Percentiles rank a stretch among this genome's conserved stretches.
These are phyloP conservation scores for Cepaea nemoralis DNA, from an alignment of 1,140 invertebrate genomes.

Conservation along the genomic window DNA sequence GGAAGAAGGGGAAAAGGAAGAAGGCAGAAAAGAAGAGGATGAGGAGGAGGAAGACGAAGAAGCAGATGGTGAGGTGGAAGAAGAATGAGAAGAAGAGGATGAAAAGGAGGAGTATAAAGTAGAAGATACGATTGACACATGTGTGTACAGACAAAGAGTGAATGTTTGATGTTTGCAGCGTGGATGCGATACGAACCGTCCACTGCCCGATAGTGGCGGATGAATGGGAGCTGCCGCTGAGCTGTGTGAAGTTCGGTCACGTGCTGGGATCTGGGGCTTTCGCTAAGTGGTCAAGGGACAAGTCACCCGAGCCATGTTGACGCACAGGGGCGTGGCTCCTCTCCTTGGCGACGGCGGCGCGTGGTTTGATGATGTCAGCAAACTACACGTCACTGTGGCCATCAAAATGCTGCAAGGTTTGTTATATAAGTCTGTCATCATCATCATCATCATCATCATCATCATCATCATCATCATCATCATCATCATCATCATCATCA, in stretches of 20 bases:
- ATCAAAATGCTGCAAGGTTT: conserved; percentile 81
- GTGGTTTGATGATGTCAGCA: conserved; percentile 17
- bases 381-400: conserved; percentile 74
- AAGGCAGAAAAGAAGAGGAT: no score
- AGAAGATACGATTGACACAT: neutral
- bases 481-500: no score
- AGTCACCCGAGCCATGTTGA: conserved; percentile 47
- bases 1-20: no score
- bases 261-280: conserved; percentile 87
- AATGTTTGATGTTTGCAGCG: no score
- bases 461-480: no score
- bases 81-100: no score
- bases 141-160: neutral
- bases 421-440: conserved; percentile 17
- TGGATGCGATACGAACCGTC: neutral
- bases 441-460: no score
- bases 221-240: conserved; percentile 83
- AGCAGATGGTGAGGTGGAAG: no score
- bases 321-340: conserved; percentile 42
- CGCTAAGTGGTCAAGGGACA: conserved; percentile 78
- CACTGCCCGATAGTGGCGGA: conserved; percentile 44
- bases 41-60: no score
- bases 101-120: no score
- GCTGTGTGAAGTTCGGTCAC: conserved; percentile 83
- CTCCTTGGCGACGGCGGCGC: conserved; percentile 65